Percentiles rank a stretch among this genome's conserved stretches.
Evolutionary conservation across 2,888 invertebrate species (phyloP).

Genomic region (Ophraella communa): DNA sequence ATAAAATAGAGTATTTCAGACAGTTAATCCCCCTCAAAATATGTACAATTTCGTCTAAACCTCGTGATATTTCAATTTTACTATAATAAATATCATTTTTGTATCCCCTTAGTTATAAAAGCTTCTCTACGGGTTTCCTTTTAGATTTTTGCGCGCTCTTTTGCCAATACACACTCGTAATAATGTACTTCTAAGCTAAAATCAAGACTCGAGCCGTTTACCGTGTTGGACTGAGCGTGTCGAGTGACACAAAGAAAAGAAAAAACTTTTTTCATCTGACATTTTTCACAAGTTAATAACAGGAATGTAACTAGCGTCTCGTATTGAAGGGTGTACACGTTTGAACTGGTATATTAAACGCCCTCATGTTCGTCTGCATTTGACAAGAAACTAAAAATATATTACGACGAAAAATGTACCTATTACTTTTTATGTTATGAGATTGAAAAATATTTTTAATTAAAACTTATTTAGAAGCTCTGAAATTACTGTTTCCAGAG

Average conservation of each 20-base stretch:
- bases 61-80: slow-evolving; percentile 1
- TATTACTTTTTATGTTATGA: background rate
- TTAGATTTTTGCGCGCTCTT: background rate
- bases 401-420: background rate
- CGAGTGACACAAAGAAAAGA: slow-evolving; percentile 1
- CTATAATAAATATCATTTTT: background rate
- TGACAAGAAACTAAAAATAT: background rate
- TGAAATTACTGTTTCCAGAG: too few relatives aligned
- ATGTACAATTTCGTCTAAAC: background rate
- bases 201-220: background rate
- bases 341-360: background rate
- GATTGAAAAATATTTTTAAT: background rate
- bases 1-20: background rate
- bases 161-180: background rate
- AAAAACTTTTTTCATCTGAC: background rate
- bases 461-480: too few relatives aligned
- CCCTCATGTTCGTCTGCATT: background rate
- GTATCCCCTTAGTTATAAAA: background rate
- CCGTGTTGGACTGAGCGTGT: background rate
- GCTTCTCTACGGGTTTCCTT: slow-evolving; percentile 1
- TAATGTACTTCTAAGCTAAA: slow-evolving; percentile 1
- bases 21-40: background rate
- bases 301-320: background rate
- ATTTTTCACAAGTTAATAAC: background rate
- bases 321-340: background rate